Conservation (phyloP, 2,113 vertebrate species). For the Clarias batrachus region DNA sequence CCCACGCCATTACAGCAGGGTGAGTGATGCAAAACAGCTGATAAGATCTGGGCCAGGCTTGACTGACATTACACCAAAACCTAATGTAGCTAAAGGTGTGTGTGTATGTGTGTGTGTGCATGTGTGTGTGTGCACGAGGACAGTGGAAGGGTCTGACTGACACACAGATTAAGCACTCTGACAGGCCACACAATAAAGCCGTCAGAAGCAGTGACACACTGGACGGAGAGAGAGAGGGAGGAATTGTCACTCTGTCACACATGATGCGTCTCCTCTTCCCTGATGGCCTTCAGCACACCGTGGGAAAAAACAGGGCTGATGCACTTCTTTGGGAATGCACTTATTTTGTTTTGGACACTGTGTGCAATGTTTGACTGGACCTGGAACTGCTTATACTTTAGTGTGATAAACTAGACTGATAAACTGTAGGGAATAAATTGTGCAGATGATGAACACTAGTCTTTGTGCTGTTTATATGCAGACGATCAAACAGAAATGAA, state of each 20-base stretch:
- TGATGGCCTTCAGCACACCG: conserved; percentile 75
- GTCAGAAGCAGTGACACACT: conserved; percentile 87
- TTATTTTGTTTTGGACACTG: neutral
- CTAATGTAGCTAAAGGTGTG: conserved; percentile 79
- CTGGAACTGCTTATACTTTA: neutral
- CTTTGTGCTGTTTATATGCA: neutral
- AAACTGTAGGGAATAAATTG: neutral
- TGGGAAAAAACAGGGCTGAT: conserved; percentile 66
- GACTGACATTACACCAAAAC: conserved; percentile 80
- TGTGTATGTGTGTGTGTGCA: conserved; percentile 61
- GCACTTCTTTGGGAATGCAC: conserved; percentile 31
- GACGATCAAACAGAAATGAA: neutral
- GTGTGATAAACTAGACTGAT: neutral
- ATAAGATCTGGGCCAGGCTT: conserved; percentile 72
- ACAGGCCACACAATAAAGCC: conserved; percentile 89
- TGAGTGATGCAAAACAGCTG: conserved; percentile 79
- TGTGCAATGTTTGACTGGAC: neutral
- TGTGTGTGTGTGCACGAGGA: conserved; percentile 67
- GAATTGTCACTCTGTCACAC: conserved; percentile 88
- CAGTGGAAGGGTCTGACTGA: conserved; percentile 76
- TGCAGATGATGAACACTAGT: neutral
- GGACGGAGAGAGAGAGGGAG: conserved; percentile 79
- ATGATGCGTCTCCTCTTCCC: conserved; percentile 80
- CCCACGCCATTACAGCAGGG: conserved; percentile 59
- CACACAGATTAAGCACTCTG: conserved; percentile 86